A percentile compares a stretch with the other conserved stretches of the same genome.
phyloP scores from a whole-genome alignment of 92 coral and sea anemone genomes.

The Plumapathes pennacea region DNA sequence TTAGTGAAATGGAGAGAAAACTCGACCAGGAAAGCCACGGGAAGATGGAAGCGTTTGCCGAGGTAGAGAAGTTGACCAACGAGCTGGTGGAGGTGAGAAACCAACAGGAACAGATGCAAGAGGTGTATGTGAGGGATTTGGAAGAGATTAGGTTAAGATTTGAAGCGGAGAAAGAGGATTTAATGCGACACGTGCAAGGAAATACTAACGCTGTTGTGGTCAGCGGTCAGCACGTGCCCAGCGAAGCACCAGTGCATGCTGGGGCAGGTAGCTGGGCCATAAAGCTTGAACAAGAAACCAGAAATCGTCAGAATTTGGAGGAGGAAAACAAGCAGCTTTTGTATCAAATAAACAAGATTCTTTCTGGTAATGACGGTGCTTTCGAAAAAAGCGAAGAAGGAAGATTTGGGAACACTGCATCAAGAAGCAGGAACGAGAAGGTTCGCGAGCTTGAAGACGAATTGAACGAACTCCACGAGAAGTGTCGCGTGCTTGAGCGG shows the following conservation, averaged over 20 bases:
- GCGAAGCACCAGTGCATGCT: neutral
- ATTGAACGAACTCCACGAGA: constrained; percentile 48
- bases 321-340: constrained; percentile 83
- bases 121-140: constrained; percentile 34
- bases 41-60: constrained; percentile 59
- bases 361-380: constrained; percentile 7
- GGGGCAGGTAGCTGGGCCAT: constrained; percentile 10
- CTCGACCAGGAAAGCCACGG: constrained; percentile 62
- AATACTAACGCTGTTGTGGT: constrained; percentile 17
- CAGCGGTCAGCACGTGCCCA: neutral
- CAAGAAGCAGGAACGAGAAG: constrained; percentile 15
- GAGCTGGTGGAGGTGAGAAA: constrained; percentile 64
- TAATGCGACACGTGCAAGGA: constrained; percentile 11
- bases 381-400: neutral
- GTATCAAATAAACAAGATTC: constrained; percentile 67
- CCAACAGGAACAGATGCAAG: constrained; percentile 53
- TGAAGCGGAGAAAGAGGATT: constrained; percentile 36
- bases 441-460: constrained; percentile 44
- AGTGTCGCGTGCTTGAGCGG: constrained; percentile 46
- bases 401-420: constrained; percentile 4
- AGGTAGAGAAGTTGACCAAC: constrained; percentile 59
- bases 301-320: constrained; percentile 65
- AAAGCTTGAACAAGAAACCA: constrained; percentile 56
- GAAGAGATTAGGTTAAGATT: constrained; percentile 44
- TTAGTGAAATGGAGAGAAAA: constrained; percentile 46